phyloP scores from a whole-genome alignment of 1,140 invertebrate genomes.

The Drosophila bocqueti region DNA sequence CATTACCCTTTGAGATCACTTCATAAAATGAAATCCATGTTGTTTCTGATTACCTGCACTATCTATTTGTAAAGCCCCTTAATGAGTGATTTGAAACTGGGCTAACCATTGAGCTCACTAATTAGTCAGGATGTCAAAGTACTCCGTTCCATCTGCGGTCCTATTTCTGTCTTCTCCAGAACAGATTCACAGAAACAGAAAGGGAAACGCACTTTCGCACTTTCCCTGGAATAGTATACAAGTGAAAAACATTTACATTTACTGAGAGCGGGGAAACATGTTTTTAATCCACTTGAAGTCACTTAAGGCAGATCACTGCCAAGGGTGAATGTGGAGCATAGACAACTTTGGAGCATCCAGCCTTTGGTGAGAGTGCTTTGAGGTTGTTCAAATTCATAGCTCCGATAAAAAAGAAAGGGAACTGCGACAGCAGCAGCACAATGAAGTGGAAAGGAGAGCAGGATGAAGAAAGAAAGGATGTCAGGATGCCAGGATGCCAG shows the following conservation, averaged over 20 bases:
- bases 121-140: conserved; percentile 1
- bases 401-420: conserved; percentile 16
- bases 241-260: conserved; percentile 66
- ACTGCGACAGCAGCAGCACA: conserved; percentile 10
- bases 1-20: no score
- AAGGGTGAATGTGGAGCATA: conserved; percentile 47
- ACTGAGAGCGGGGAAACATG: conserved; percentile 26
- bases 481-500: background rate
- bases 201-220: conserved; percentile 19
- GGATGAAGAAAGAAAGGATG: background rate
- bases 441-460: conserved; percentile 1
- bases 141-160: background rate
- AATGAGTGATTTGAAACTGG: conserved; percentile 7
- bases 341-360: conserved; percentile 1
- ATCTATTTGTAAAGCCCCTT: conserved; percentile 5
- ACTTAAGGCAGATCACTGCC: conserved; percentile 66
- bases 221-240: conserved; percentile 36
- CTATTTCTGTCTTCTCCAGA: no score
- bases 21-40: background rate
- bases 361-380: conserved; percentile 12
- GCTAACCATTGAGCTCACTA: background rate
- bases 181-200: background rate
- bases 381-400: conserved; percentile 62
- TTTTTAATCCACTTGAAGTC: conserved; percentile 78
- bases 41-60: background rate